phyloP scores from a whole-genome alignment of 1,140 invertebrate genomes.

The Mercenaria mercenaria region DNA sequence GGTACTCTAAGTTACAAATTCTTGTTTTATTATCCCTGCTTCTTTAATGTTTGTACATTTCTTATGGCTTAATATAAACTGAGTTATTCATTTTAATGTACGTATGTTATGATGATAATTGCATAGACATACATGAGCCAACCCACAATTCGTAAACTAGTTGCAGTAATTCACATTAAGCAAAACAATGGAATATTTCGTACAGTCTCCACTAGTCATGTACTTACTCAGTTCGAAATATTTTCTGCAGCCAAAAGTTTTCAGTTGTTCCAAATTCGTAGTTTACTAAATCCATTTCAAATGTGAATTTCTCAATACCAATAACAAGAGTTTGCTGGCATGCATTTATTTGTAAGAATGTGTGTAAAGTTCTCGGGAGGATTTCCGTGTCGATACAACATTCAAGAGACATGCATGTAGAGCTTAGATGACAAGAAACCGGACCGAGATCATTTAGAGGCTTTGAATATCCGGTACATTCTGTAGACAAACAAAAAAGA shows the following conservation, averaged over 20 bases:
- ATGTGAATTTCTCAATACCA: slow-evolving; percentile 51
- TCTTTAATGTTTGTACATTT: no score
- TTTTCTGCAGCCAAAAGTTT: slow-evolving; percentile 31
- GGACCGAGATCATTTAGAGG: neutral
- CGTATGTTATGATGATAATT: no score
- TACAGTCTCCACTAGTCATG: no score
- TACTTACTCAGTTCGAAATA: slow-evolving; percentile 50
- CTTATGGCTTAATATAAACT: no score
- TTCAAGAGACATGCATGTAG: slow-evolving; percentile 9
- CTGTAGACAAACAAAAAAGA: neutral
- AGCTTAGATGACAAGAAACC: neutral
- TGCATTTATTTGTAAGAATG: slow-evolving; percentile 16
- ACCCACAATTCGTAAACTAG: no score
- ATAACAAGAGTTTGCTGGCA: slow-evolving; percentile 23
- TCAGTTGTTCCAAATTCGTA: slow-evolving; percentile 39
- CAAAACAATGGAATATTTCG: no score
- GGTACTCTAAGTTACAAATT: no score
- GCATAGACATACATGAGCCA: no score
- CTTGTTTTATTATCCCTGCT: no score
- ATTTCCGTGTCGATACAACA: slow-evolving; percentile 23
- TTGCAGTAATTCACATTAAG: no score
- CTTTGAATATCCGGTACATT: neutral
- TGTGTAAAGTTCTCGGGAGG: neutral
- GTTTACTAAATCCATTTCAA: slow-evolving; percentile 1
- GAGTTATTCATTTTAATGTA: no score